phyloP scores from a whole-genome alignment of 2,797 vertebrate species.

The Crocidura indochinensis region DNA sequence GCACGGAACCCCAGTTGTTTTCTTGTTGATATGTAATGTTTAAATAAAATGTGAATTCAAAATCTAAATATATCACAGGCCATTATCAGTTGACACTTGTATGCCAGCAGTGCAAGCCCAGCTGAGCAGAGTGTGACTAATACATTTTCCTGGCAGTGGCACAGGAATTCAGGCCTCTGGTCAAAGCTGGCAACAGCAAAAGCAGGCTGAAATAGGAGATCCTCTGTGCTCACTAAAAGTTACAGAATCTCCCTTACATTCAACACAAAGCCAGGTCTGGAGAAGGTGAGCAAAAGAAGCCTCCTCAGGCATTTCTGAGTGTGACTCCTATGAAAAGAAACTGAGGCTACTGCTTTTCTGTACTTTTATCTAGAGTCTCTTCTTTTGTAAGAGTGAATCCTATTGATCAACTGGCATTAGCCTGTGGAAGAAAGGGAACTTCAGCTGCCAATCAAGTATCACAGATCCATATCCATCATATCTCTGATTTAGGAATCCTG shows the following conservation, averaged over 20 bases:
- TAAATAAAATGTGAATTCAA: constrained; percentile 84
- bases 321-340: too few relatives aligned
- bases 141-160: constrained; percentile 76
- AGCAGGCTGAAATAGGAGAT: constrained; percentile 42
- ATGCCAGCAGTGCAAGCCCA: constrained; percentile 68
- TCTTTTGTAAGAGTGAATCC: too few relatives aligned
- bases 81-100: constrained; percentile 76
- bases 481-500: too few relatives aligned
- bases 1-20: constrained; percentile 57
- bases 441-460: too few relatives aligned
- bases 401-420: too few relatives aligned
- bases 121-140: constrained; percentile 73
- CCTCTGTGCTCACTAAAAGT: background rate
- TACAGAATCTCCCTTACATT: background rate
- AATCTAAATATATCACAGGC: constrained; percentile 88
- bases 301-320: background rate
- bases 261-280: constrained; percentile 11
- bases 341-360: too few relatives aligned
- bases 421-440: too few relatives aligned
- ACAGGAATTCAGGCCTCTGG: background rate
- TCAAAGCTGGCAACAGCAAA: background rate
- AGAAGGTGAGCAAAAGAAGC: constrained; percentile 20
- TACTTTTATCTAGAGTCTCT: too few relatives aligned
- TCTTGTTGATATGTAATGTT: constrained; percentile 83
- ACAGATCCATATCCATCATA: too few relatives aligned